These are phyloP conservation scores for Limnodromus scolopaceus DNA, from an alignment of 2,797 vertebrate genomes.

Conservation along the genomic window DNA sequence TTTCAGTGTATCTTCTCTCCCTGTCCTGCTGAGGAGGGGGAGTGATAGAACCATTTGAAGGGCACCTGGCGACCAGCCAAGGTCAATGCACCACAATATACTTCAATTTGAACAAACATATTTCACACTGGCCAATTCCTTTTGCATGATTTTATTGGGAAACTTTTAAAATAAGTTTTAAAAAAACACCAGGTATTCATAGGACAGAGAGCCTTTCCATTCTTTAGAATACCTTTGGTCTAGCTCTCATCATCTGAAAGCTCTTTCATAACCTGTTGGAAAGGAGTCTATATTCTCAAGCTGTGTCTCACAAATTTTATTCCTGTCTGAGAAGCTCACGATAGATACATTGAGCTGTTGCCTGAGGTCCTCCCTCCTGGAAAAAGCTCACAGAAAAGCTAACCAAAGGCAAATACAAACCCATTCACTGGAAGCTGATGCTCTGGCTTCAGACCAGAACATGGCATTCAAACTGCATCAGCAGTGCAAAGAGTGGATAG, in stretches of 20 bases:
- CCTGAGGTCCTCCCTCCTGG: background rate
- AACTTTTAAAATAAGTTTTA: background rate
- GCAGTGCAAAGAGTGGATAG: background rate
- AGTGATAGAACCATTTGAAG: background rate
- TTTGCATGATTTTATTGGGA: background rate
- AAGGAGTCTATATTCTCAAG: background rate
- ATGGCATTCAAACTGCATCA: background rate
- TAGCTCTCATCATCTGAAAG: background rate
- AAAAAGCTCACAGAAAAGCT: background rate
- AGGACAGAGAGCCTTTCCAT: background rate
- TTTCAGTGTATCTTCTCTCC: background rate
- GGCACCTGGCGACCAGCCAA: background rate
- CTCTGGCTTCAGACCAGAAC: background rate
- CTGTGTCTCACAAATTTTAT: background rate
- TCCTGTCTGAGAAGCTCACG: background rate
- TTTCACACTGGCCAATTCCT: background rate
- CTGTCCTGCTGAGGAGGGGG: background rate
- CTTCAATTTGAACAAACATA: background rate
- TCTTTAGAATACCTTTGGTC: background rate
- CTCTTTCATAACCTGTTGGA: background rate
- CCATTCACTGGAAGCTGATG: background rate
- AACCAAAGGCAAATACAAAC: background rate
- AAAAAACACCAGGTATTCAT: background rate
- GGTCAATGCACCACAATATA: background rate
- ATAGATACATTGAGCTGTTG: background rate